These are phyloP conservation scores for Lagorchestes hirsutus DNA, from an alignment of 2,797 vertebrate species.

Conservation along the genomic window DNA sequence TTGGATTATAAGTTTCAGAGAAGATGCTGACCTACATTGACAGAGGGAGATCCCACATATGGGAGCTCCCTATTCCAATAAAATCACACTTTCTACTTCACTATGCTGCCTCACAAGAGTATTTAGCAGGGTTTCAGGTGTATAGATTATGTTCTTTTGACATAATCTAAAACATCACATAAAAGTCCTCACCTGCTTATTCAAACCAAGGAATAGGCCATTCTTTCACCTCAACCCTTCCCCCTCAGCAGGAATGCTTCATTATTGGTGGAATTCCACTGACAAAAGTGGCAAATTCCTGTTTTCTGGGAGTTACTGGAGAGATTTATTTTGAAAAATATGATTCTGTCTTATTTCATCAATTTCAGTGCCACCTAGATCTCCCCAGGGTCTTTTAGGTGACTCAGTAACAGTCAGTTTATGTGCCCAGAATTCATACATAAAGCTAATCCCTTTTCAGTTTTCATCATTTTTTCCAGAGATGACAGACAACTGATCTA, in stretches of 20 bases:
- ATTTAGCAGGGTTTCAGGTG: background rate
- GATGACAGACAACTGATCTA: conserved; percentile 12
- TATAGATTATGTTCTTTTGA: background rate
- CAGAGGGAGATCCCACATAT: background rate
- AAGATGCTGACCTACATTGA: background rate
- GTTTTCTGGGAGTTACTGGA: conserved; percentile 27
- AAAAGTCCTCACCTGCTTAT: background rate
- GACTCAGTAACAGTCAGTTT: conserved; percentile 53
- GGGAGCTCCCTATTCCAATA: background rate
- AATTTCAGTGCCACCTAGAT: conserved; percentile 61
- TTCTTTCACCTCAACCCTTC: background rate
- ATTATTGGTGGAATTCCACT: conserved; percentile 25
- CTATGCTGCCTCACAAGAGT: background rate
- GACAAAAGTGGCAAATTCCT: conserved; percentile 47
- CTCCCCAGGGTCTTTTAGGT: conserved; percentile 49
- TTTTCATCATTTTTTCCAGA: conserved; percentile 40
- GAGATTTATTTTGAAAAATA: conserved; percentile 68
- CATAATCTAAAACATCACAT: background rate
- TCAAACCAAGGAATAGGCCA: background rate
- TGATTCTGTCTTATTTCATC: conserved; percentile 68
- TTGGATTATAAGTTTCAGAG: background rate
- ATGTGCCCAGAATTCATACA: conserved; percentile 51
- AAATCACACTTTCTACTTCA: background rate
- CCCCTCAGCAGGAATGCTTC: background rate
- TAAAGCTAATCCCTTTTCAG: conserved; percentile 53